Evolutionary conservation across 2,797 vertebrate species (phyloP).

Genomic region (Chromobotia macracanthus): DNA sequence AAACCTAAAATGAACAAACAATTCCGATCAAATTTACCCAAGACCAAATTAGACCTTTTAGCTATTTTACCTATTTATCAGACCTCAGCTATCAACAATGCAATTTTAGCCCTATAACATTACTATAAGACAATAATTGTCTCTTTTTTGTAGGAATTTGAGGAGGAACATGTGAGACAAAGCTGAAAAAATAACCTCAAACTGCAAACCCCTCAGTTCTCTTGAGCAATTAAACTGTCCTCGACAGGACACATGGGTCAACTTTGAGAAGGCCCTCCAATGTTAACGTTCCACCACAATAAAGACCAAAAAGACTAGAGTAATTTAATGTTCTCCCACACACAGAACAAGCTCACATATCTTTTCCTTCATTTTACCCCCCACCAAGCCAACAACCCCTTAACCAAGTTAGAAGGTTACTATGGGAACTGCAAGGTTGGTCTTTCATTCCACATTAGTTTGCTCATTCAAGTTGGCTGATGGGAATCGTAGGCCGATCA

Average conservation of each 20-base stretch:
- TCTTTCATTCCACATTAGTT: slow-evolving; percentile 65
- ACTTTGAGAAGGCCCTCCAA: not conserved
- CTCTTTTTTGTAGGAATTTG: not conserved
- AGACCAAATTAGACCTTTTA: too few relatives aligned
- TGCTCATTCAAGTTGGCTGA: slow-evolving; percentile 62
- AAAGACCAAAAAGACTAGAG: slow-evolving; percentile 8
- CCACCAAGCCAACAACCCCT: slow-evolving; percentile 67
- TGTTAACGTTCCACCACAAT: not conserved
- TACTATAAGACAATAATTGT: not conserved
- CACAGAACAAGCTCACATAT: slow-evolving; percentile 19
- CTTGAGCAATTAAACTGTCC: not conserved
- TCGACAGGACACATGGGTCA: slow-evolving; percentile 2
- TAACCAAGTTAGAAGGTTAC: slow-evolving; percentile 76
- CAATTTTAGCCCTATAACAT: too few relatives aligned
- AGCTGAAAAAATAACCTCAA: not conserved
- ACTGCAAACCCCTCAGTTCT: not conserved
- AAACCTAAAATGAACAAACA: not conserved
- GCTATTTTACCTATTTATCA: too few relatives aligned
- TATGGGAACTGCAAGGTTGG: slow-evolving; percentile 73
- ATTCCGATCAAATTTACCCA: not conserved
- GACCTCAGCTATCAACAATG: too few relatives aligned
- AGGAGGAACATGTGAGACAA: not conserved
- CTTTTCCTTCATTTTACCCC: slow-evolving; percentile 7
- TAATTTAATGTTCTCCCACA: slow-evolving; percentile 26
- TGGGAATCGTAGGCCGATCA: slow-evolving; percentile 64